Conservation (phyloP, 2,113 vertebrate genomes). For the Amia ocellicauda region DNA sequence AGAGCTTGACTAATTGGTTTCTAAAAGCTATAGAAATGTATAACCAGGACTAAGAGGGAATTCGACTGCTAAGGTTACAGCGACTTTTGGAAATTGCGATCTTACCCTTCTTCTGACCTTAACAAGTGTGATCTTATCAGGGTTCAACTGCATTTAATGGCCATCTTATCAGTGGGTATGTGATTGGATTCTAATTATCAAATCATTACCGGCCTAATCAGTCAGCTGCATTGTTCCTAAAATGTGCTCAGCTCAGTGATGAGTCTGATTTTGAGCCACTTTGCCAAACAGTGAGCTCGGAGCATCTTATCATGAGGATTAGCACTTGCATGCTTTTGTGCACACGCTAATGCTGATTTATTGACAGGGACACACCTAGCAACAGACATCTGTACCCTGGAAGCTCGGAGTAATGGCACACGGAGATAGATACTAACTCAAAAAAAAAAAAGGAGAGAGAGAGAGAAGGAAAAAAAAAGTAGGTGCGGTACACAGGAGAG, state of each 20-base stretch:
- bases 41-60: neutral
- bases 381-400: constrained; percentile 55
- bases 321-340: constrained; percentile 72
- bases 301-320: constrained; percentile 1
- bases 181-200: constrained; percentile 42
- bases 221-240: constrained; percentile 21
- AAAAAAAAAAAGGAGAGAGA: constrained; percentile 19
- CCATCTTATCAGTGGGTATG: constrained; percentile 41
- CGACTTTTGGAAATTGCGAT: constrained; percentile 33
- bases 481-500: constrained; percentile 67
- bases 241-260: neutral
- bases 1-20: constrained; percentile 11
- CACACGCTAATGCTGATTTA: constrained; percentile 79
- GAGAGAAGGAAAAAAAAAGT: constrained; percentile 40
- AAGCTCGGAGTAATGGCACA: constrained; percentile 61
- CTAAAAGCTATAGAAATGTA: neutral
- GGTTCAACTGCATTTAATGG: constrained; percentile 38
- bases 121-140: constrained; percentile 21
- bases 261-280: neutral
- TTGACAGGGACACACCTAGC: constrained; percentile 76
- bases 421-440: constrained; percentile 15
- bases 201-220: constrained; percentile 48
- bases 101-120: constrained; percentile 48
- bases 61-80: constrained; percentile 21
- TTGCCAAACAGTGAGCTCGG: neutral